Conservation (phyloP, 2,113 vertebrate genomes). For the Raphicerus campestris region DNA sequence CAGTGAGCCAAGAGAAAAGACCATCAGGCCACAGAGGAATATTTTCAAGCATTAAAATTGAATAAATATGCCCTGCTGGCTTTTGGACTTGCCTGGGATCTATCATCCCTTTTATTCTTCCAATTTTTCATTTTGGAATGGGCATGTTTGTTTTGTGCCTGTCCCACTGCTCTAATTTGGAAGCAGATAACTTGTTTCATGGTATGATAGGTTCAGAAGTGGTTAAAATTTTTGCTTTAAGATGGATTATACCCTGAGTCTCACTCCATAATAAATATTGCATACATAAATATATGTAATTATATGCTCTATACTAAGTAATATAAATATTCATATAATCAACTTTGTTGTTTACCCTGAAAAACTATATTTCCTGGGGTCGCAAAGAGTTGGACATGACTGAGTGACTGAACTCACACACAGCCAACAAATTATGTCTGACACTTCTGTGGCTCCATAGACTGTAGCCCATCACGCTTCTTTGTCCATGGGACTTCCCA, state of each 20-base stretch:
- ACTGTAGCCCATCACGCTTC: neutral
- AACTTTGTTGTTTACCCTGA: neutral
- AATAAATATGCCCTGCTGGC: neutral
- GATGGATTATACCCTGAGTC: neutral
- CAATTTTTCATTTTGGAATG: neutral
- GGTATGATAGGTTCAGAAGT: neutral
- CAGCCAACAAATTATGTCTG: neutral
- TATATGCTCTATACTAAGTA: neutral
- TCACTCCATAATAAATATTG: neutral
- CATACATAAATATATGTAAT: neutral
- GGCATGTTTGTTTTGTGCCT: neutral
- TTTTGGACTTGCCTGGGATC: neutral
- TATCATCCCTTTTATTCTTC: neutral
- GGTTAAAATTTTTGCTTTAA: neutral
- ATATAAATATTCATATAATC: neutral
- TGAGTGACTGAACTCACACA: neutral
- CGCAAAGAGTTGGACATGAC: fast-evolving
- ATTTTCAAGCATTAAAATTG: neutral
- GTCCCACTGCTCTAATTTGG: neutral
- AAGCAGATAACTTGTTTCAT: neutral
- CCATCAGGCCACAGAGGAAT: neutral
- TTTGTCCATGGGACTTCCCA: neutral
- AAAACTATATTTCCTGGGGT: neutral
- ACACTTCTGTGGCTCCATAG: neutral
- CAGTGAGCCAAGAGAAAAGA: neutral